These are phyloP conservation scores for Drosophila kanapiae DNA, from an alignment of 1,140 invertebrate species.

Conservation along the genomic window DNA sequence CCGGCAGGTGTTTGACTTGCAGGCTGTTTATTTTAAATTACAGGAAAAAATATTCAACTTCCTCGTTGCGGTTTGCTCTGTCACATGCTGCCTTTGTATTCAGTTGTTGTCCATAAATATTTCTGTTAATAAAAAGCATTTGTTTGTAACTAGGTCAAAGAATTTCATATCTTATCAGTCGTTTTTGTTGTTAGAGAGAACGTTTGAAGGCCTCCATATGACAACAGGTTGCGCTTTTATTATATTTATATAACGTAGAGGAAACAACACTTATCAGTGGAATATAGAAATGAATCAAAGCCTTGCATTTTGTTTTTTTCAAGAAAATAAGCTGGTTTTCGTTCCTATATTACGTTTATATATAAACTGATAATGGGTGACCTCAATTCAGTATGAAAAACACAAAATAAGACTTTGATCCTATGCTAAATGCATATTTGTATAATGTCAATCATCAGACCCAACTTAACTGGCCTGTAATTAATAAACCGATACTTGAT, in stretches of 20 bases:
- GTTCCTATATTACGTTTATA: neutral
- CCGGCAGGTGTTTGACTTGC: conserved; percentile 75
- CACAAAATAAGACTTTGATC: conserved; percentile 25
- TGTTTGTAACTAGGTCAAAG: conserved; percentile 63
- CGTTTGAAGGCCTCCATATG: conserved; percentile 40
- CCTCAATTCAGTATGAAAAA: conserved; percentile 26
- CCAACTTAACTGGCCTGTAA: neutral
- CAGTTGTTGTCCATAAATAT: neutral
- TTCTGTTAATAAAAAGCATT: conserved; percentile 24
- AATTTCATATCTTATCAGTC: conserved; percentile 61
- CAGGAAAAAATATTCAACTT: conserved; percentile 45
- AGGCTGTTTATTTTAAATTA: conserved; percentile 38
- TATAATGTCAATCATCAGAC: neutral
- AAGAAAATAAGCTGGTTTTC: conserved; percentile 7
- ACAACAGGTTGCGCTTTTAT: conserved; percentile 53
- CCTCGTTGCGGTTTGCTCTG: conserved; percentile 50
- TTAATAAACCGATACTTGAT: neutral
- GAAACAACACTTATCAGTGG: conserved; percentile 23
- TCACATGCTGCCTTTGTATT: conserved; percentile 48
- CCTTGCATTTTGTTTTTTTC: conserved; percentile 13
- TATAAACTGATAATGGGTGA: conserved; percentile 23
- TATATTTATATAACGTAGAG: conserved; percentile 1
- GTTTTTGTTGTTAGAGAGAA: conserved; percentile 19
- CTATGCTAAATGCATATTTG: neutral
- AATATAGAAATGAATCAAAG: conserved; percentile 23